Evolutionary conservation across 2,888 invertebrate species (phyloP), one percentile per base, ranked within the genome.

Genomic region (Pristionchus fissidentatus): DNA sequence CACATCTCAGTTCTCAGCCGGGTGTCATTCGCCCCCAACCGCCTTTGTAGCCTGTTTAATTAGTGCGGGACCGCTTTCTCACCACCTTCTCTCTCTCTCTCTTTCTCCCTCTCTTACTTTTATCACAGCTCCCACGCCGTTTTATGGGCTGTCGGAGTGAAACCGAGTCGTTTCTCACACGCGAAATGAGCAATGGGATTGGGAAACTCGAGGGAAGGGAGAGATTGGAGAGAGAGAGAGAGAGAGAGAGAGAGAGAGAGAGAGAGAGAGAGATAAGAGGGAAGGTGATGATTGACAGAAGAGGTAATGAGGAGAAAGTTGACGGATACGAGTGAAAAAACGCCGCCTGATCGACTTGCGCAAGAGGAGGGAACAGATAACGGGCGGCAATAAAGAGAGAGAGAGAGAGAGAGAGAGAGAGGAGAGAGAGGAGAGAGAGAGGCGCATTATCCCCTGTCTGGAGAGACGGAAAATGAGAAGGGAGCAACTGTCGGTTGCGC

Each of bases 111-210:
- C 26, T 41, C 1, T 19, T 13, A 10, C 26, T 41, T 70, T 70
- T 70, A 70, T 70, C 70, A 70, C 70, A 41, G 41, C 70, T 70
- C 26, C 43, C n/a, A 41, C 70, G 70, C 41, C 70, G 26, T 70
- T 70, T 70, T 70, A 70, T 70, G 70, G 70, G 41, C 43, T n/a
- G 32, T 70, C 35, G 19, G 70, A n/a, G 43, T 41, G n/a, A 41
- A 70, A 70, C 70, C 43, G 70, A 35, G 66, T 70, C 70, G 22
- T 70, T 66, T 70, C 70, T 49, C 52, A 77, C 52, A 52, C 52
- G 52, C 77, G 32, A 77, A 77, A 52, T 49, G 77, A 55, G n/a
- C 22, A 77, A 55, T 77, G 77, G 52, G 77, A 77, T 10, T 77
- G 77, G 43, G 35, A 55, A 77, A 77, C 26, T 70, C 70, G n/a